Base-by-base conservation (phyloP, 2,113 vertebrate species). In the Sinocyclocheilus grahami region DNA sequence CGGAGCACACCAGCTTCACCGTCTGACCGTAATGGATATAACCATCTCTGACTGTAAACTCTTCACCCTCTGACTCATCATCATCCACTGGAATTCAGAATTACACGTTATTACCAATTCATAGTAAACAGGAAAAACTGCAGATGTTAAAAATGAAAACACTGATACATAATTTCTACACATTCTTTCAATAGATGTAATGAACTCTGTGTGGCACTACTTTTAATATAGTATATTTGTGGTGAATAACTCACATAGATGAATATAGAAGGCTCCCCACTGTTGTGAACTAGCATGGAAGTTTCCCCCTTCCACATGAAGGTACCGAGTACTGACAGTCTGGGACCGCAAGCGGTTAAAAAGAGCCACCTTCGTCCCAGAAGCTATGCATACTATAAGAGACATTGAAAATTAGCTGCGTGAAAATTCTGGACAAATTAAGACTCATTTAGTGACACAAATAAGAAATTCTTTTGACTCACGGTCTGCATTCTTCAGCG, bases 1-100 rank as follows among this genome's bases (percentile, higher is more conserved):
- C 97, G 13, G 97, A 99, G 89, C 97, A 99, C 24, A 99, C 98
- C 86, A 99, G 94, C 90, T 99, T 99, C 79, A 99, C 97, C 0
- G 97, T 98, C 90, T 99, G 97, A 82, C 98, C 98, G 24, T 99
- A 99, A 89, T 99, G 98, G 88, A 99, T 97, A 90, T 99, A 99
- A 87, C 98, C 97, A 4, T 99, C 97, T 89, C 97, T 94, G 80
- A 99, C 98, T 42, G 97, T 97, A 93, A 99, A 99, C 93, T 99
- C 98, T 92, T 99, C 98, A 88, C 98, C 98, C 94, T 99, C 98
- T 0, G 98, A 99, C 92, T 99, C 98, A 60, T 99, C 98, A 78
- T 99, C 97, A 53, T 99, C 98, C 97, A 99, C 98, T 99, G 86
- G 2, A 82, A 48, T 53, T 82, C 18, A 71, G 69, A 18, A 7